Percentiles rank a stretch among this genome's conserved stretches.
phyloP scores from a whole-genome alignment of 1,140 invertebrate genomes.

The Drosophila ogumai region DNA sequence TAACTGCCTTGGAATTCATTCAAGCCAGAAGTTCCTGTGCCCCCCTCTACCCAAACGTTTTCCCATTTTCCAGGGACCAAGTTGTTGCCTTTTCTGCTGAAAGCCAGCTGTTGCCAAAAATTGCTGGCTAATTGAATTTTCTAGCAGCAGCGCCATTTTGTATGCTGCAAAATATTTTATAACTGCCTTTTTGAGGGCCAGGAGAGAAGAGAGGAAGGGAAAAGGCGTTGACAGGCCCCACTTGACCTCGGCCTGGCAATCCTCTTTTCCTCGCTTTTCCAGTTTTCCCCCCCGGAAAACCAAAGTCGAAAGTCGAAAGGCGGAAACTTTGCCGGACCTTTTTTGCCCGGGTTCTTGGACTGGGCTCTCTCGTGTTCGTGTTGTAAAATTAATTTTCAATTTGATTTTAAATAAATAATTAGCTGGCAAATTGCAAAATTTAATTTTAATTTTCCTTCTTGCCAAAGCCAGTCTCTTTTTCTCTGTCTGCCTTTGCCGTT shows the following conservation, averaged over 20 bases:
- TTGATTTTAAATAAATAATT: conserved; percentile 85
- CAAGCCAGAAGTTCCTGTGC: conserved; percentile 20
- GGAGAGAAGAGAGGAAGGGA: conserved; percentile 2
- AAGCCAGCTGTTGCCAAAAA: conserved; percentile 79
- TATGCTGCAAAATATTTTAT: conserved; percentile 80
- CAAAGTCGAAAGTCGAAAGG: conserved; percentile 52
- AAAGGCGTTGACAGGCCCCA: conserved; percentile 75
- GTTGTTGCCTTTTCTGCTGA: conserved; percentile 52
- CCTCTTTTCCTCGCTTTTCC: conserved; percentile 9
- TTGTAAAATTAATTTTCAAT: conserved; percentile 85
- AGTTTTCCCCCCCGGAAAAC: conserved; percentile 19
- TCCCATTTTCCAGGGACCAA: conserved; percentile 18
- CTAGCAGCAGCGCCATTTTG: conserved; percentile 78
- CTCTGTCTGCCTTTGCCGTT: neutral
- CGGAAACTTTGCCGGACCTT: conserved; percentile 53
- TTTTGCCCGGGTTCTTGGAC: conserved; percentile 16
- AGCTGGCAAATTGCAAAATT: conserved; percentile 84
- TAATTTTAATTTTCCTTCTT: conserved; percentile 80
- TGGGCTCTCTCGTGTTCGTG: conserved; percentile 50
- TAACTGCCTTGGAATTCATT: conserved; percentile 44
- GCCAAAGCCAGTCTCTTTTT: conserved; percentile 28
- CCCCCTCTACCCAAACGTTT: neutral
- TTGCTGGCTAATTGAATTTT: conserved; percentile 79
- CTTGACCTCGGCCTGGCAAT: conserved; percentile 58
- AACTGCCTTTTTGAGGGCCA: conserved; percentile 59